Percentiles rank a stretch among this genome's conserved stretches.
Conservation (phyloP, 2,113 vertebrate species). For the Candoia aspera region DNA sequence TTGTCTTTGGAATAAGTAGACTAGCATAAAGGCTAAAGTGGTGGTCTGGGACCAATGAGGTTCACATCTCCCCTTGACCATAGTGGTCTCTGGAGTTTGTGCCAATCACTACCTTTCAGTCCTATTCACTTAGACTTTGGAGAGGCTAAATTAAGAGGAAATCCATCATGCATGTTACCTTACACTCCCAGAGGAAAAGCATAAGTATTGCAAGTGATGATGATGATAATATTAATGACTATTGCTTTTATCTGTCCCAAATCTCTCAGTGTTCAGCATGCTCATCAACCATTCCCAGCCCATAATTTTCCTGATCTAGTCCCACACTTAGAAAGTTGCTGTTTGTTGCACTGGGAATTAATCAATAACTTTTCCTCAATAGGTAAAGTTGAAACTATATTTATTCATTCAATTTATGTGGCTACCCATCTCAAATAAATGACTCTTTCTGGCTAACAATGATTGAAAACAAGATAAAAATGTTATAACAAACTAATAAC, state of each 20-base stretch:
- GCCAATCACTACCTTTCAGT: neutral
- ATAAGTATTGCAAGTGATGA: neutral
- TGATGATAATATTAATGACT: neutral
- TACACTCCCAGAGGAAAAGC: neutral
- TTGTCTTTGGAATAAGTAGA: neutral
- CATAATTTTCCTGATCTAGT: neutral
- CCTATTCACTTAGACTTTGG: neutral
- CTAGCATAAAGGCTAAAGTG: neutral
- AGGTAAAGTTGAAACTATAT: neutral
- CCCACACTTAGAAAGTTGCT: neutral
- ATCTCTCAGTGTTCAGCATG: neutral
- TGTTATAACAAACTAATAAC: neutral
- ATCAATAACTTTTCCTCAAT: neutral
- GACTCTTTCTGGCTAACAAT: neutral
- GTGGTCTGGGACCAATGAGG: neutral
- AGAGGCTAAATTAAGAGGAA: neutral
- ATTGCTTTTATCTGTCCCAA: neutral
- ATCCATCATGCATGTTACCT: neutral
- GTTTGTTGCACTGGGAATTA: neutral
- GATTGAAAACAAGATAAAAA: neutral
- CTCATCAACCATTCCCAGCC: neutral
- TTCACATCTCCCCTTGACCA: neutral
- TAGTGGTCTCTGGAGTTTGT: neutral
- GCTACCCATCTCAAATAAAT: neutral
- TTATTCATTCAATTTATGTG: neutral